These are phyloP conservation scores for Hexactinellida sp. DNA, from an alignment of 37 sponge, comb jelly and placozoan genomes.

Conservation along the genomic window DNA sequence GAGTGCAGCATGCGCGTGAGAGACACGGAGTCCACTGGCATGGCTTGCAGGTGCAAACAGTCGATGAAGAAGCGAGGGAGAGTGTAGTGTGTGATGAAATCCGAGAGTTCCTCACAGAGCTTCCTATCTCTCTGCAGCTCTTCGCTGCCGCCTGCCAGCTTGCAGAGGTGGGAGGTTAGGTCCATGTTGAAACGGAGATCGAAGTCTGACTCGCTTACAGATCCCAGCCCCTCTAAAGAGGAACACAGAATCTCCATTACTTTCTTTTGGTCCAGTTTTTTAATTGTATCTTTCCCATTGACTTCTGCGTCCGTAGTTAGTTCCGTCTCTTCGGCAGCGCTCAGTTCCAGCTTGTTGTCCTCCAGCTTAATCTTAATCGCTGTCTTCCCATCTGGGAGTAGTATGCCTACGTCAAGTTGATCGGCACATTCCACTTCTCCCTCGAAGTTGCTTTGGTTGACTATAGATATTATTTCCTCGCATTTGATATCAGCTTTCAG, in stretches of 20 bases:
- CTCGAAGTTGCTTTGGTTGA: neutral
- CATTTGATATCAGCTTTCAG: neutral
- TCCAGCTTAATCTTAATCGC: neutral
- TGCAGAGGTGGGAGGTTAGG: conserved; percentile 13
- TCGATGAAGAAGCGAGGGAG: conserved; percentile 40
- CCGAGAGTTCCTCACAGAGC: conserved; percentile 22
- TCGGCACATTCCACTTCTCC: neutral
- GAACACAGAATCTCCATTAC: neutral
- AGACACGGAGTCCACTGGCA: conserved; percentile 51
- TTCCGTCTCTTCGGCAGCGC: neutral
- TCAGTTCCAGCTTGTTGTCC: neutral
- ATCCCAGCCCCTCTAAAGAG: neutral
- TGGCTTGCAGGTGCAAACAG: conserved; percentile 33
- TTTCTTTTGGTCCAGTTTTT: conserved; percentile 10
- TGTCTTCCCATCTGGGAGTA: neutral
- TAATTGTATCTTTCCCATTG: neutral
- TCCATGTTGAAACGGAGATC: conserved; percentile 63
- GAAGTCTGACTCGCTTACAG: conserved; percentile 35
- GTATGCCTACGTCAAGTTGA: neutral
- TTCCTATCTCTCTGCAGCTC: conserved; percentile 36
- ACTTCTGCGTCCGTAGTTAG: neutral
- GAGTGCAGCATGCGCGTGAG: conserved; percentile 46
- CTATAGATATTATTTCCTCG: neutral
- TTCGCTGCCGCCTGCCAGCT: conserved; percentile 45
- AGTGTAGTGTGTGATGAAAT: conserved; percentile 26